A percentile compares a stretch with the other conserved stretches of the same genome.
These are phyloP conservation scores for Dolichotis patagonum DNA, from an alignment of 2,113 vertebrate genomes.

Conservation along the genomic window DNA sequence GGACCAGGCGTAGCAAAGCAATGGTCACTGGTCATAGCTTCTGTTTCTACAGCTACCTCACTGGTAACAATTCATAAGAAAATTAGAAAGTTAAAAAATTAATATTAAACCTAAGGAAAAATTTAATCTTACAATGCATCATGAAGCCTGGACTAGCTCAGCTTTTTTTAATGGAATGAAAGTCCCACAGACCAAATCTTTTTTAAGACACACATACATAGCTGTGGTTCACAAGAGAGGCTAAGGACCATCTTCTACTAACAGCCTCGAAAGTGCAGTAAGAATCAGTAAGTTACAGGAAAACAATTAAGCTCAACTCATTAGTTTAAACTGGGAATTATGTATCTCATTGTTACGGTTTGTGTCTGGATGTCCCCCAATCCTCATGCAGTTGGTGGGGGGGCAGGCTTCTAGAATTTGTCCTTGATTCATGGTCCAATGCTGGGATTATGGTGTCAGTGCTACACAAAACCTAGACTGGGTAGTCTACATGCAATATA, in stretches of 20 bases:
- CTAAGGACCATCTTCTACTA: not conserved
- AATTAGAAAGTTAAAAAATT: conserved; percentile 59
- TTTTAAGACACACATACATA: not conserved
- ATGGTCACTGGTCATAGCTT: not conserved
- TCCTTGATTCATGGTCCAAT: no score
- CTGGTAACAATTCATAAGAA: not conserved
- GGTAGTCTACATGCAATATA: no score
- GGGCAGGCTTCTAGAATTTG: no score
- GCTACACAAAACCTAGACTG: no score
- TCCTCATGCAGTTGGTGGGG: no score
- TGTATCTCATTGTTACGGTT: not conserved
- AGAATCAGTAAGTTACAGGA: not conserved
- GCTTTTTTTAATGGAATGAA: not conserved
- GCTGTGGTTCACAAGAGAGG: not conserved
- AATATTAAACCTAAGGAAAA: conserved; percentile 11
- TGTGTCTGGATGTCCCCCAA: no score
- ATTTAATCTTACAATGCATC: not conserved
- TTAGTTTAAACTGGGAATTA: not conserved
- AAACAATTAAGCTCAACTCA: not conserved
- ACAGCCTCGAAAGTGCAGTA: not conserved
- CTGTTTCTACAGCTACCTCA: not conserved
- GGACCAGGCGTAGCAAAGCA: conserved; percentile 65
- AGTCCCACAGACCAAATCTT: not conserved
- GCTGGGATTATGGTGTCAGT: no score
- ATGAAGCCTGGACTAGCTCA: not conserved